Evolutionary conservation across 2,797 vertebrate species (phyloP), one percentile per base, ranked within the genome.

Genomic region (Micromesistius poutassou): DNA sequence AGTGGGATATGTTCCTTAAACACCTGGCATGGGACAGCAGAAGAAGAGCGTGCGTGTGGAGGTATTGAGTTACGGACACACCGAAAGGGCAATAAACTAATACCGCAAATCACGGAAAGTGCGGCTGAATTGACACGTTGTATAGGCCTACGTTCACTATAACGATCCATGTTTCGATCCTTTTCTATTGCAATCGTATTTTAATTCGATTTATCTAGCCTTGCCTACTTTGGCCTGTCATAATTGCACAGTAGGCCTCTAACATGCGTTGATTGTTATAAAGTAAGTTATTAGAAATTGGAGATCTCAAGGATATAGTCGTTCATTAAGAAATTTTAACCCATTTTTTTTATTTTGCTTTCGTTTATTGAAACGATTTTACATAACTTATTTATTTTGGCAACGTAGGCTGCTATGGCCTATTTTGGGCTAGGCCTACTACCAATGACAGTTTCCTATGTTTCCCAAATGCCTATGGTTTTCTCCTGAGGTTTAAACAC

Each of bases 21-120:
- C 93, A 93, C 93, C 93, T 94, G 94, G 91, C 50, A 7, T 22
- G 50, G 87, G 73, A 71, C 46, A 75, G 73, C 76, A 75, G 81
- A 85, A 84, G 68, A 66, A 75, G 77, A 76, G 83, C 62, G 74
- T 36, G 74, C 71, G 33, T 75, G 77, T 78, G 76, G 50, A 22
- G 16, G 5, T 22, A 22, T 55, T 5, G 50, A 22, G 5, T 22
- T 55, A 55, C 42, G 42, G 12, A 14, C 42, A 46, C 2, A 46
- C 13, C 13, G 12, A 46, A 46, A 46, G 13, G 13, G 16, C 12
- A 46, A 13, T 46, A 46, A 46, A 46, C 10, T 46, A 46, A 38
- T 10, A 12, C 9, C 36, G 36, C 36, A 46, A 46, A 13, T 46
- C 2, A 13, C 4, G 16, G 13, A 19, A 46, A 46, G 16, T 46